Percentiles rank a stretch among this genome's conserved stretches.
Conservation (phyloP, 2,888 invertebrate genomes). For the Cactoblastis cactorum region DNA sequence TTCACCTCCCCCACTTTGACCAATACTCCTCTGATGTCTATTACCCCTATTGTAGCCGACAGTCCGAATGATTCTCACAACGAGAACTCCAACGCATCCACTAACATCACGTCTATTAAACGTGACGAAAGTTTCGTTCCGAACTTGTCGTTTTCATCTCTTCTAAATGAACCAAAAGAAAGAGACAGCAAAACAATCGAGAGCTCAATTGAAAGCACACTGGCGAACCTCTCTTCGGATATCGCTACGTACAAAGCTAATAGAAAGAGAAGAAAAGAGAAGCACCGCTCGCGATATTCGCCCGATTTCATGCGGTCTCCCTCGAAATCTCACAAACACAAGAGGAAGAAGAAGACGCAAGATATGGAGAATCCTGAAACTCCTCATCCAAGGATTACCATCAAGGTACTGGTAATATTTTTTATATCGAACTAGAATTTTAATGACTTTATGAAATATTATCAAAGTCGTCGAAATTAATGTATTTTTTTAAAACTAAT, state of each 20-base stretch:
- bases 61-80: slow-evolving; percentile 74
- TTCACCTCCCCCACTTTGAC: slow-evolving; percentile 73
- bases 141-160: slow-evolving; percentile 72
- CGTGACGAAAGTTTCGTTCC: slow-evolving; percentile 48
- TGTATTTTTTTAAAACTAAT: too few species aligned
- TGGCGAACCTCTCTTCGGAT: slow-evolving; percentile 70
- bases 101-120: slow-evolving; percentile 42
- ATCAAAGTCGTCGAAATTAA: too few species aligned
- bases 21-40: slow-evolving; percentile 75
- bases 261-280: slow-evolving; percentile 86
- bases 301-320: slow-evolving; percentile 83
- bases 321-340: slow-evolving; percentile 87
- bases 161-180: slow-evolving; percentile 62
- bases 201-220: slow-evolving; percentile 67
- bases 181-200: slow-evolving; percentile 68
- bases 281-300: slow-evolving; percentile 86
- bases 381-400: slow-evolving; percentile 88
- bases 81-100: slow-evolving; percentile 70
- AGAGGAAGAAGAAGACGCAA: slow-evolving; percentile 88
- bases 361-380: slow-evolving; percentile 78
- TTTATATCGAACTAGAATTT: too few species aligned
- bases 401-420: slow-evolving; percentile 66
- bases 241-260: slow-evolving; percentile 80
- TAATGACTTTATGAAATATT: too few species aligned
- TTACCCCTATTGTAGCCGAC: slow-evolving; percentile 73